Conservation (phyloP, 37 sponge, comb jelly and placozoan species). For the Lycopodina hypogea region DNA sequence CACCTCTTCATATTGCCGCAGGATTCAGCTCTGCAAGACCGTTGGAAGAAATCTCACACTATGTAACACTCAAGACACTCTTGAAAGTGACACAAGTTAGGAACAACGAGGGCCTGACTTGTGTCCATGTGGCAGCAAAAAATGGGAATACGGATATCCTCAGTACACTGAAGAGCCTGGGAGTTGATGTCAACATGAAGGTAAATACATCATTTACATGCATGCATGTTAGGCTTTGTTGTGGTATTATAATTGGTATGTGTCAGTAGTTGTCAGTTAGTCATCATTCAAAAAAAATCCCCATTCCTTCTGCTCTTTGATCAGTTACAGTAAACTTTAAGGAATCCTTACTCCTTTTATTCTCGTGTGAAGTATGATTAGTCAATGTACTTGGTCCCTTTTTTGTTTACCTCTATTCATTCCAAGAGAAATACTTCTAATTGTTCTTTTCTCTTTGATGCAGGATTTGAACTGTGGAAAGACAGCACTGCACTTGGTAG, state of each 20-base stretch:
- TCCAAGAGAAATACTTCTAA: too few species aligned
- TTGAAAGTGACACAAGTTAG: conserved; percentile 29
- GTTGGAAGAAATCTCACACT: conserved; percentile 49
- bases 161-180: conserved; percentile 54
- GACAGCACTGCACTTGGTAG: conserved; percentile 70
- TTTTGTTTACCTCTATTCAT: too few species aligned
- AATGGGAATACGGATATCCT: conserved; percentile 36
- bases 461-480: conserved; percentile 74
- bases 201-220: conserved; percentile 36
- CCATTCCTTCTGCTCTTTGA: not conserved
- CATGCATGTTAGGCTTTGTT: not conserved
- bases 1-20: conserved; percentile 75
- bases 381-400: not conserved
- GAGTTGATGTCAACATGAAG: conserved; percentile 73
- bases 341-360: not conserved
- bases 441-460: not conserved
- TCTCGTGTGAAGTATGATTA: not conserved
- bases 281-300: not conserved
- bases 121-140: conserved; percentile 63
- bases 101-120: conserved; percentile 66
- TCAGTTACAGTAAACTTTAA: not conserved
- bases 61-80: conserved; percentile 19
- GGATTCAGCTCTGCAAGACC: conserved; percentile 33
- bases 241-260: not conserved
- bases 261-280: too few species aligned